These are phyloP conservation scores for Dryobates pubescens DNA, from an alignment of 2,797 vertebrate genomes.

Conservation along the genomic window DNA sequence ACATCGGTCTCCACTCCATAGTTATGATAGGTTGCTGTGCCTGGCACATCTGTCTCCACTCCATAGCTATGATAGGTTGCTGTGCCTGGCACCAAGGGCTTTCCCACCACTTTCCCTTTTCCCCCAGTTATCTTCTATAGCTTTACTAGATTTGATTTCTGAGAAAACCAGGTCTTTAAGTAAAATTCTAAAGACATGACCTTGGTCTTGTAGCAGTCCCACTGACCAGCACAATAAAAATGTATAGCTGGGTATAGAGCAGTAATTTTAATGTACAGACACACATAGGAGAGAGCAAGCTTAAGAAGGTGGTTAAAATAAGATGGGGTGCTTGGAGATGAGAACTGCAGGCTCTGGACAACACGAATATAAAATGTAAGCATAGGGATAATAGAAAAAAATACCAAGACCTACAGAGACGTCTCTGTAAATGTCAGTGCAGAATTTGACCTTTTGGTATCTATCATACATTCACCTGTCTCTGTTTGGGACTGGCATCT, in stretches of 20 bases:
- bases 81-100: not conserved
- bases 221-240: not conserved
- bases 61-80: not conserved
- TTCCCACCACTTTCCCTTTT: not conserved
- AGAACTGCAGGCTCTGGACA: constrained; percentile 7
- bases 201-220: not conserved
- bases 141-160: not conserved
- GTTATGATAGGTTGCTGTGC: not conserved
- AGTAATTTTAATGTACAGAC: not conserved
- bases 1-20: not conserved
- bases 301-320: not conserved
- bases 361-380: constrained; percentile 54
- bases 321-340: not conserved
- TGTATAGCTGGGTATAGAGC: not conserved
- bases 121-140: not conserved
- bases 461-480: constrained; percentile 43
- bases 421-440: constrained; percentile 56
- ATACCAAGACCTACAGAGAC: constrained; percentile 53
- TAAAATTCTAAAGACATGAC: not conserved
- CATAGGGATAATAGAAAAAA: constrained; percentile 46
- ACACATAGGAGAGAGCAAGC: not conserved
- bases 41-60: not conserved
- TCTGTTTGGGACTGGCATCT: constrained; percentile 31
- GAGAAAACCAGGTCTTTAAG: not conserved
- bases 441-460: constrained; percentile 48